phyloP scores from a whole-genome alignment of 2,797 vertebrate species.

The Fistularia commersonii region DNA sequence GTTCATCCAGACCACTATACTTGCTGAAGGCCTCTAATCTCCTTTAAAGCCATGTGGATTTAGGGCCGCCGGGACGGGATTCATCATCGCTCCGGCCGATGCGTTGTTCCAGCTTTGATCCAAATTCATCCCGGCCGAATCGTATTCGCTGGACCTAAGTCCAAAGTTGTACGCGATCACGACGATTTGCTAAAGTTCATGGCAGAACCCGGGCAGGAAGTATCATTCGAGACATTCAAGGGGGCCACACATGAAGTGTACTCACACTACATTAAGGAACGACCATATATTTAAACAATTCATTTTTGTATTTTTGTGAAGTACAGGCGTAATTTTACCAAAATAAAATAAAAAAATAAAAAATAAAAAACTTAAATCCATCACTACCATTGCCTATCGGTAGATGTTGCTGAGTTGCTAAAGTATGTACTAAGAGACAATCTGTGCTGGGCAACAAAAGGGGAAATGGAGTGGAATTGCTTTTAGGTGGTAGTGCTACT shows the following conservation, averaged over 20 bases:
- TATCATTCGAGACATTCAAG: no score
- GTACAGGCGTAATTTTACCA: no score
- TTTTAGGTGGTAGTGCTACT: slow-evolving; percentile 45
- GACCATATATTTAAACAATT: no score
- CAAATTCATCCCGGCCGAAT: slow-evolving; percentile 38
- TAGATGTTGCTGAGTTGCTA: slow-evolving; percentile 51
- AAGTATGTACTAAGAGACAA: slow-evolving; percentile 57
- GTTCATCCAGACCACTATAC: slow-evolving; percentile 38
- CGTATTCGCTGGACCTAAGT: slow-evolving; percentile 37
- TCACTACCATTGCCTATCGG: slow-evolving; percentile 26
- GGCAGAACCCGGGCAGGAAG: no score
- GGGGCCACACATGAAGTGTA: no score
- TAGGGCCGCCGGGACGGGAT: slow-evolving; percentile 31
- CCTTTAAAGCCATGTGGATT: slow-evolving; percentile 59
- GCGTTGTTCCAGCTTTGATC: slow-evolving; percentile 41
- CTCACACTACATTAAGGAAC: not conserved
- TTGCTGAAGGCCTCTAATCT: slow-evolving; percentile 59
- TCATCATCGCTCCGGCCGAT: slow-evolving; percentile 33
- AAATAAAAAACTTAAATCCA: slow-evolving; percentile 1
- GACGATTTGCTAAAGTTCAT: no score
- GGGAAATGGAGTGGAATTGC: slow-evolving; percentile 47
- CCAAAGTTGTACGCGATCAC: not conserved
- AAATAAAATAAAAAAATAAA: no score
- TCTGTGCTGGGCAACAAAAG: slow-evolving; percentile 46
- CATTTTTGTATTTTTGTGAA: not conserved